These are phyloP conservation scores for Setophaga coronata DNA, from an alignment of 2,113 vertebrate species.

Conservation along the genomic window DNA sequence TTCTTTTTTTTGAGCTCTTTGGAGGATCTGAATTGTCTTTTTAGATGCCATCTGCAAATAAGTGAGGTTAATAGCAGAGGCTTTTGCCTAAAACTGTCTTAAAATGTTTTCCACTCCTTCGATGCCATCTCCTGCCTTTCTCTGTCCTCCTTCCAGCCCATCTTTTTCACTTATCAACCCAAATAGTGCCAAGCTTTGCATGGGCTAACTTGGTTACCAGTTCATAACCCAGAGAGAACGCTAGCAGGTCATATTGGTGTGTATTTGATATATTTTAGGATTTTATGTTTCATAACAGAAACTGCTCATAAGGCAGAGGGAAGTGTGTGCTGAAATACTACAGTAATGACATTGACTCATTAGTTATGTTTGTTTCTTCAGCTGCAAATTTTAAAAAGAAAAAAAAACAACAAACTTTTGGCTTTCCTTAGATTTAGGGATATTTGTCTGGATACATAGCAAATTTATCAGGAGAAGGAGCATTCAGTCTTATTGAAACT, in stretches of 20 bases:
- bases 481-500: constrained; percentile 3
- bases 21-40: neutral
- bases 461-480: neutral
- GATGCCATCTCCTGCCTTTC: neutral
- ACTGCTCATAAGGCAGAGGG: neutral
- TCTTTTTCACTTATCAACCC: neutral
- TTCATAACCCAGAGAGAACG: neutral
- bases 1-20: neutral
- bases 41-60: neutral
- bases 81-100: neutral
- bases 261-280: neutral
- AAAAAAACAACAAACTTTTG: neutral
- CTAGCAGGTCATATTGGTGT: neutral
- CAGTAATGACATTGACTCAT: neutral
- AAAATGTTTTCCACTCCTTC: neutral
- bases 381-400: neutral
- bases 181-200: neutral
- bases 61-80: neutral
- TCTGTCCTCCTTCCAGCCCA: neutral
- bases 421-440: neutral
- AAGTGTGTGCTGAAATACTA: neutral
- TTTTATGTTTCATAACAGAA: neutral
- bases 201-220: neutral
- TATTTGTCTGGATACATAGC: neutral
- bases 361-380: constrained; percentile 22